These are phyloP conservation scores for Cliona cf. orientalis DNA, from an alignment of 37 sponge, comb jelly and placozoan genomes.

Conservation along the genomic window DNA sequence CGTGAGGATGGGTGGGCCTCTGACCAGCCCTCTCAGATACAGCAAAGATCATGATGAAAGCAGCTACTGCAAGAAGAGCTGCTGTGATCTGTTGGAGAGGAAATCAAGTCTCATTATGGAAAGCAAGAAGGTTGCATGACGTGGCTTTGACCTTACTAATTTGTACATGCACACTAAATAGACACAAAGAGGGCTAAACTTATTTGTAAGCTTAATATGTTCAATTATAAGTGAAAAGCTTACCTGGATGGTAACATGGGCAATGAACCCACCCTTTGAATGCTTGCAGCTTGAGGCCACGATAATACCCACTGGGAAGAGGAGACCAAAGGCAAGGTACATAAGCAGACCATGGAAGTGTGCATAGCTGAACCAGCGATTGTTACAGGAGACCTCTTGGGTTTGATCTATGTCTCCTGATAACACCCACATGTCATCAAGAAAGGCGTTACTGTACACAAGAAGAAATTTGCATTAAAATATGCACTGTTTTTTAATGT, in stretches of 20 bases:
- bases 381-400: slow-evolving; percentile 12
- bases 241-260: slow-evolving; percentile 53
- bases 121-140: too few relatives aligned
- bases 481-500: background rate
- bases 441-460: background rate
- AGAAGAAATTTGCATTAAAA: too few relatives aligned
- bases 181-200: too few relatives aligned
- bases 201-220: too few relatives aligned
- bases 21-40: slow-evolving; percentile 11
- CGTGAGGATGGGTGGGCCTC: slow-evolving; percentile 59
- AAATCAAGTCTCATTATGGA: too few relatives aligned
- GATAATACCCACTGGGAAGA: slow-evolving; percentile 45
- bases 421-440: slow-evolving; percentile 58
- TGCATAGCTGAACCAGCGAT: slow-evolving; percentile 54
- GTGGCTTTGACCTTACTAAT: too few relatives aligned
- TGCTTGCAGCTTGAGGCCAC: slow-evolving; percentile 34
- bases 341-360: slow-evolving; percentile 59
- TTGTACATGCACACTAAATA: too few relatives aligned
- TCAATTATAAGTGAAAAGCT: too few relatives aligned
- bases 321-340: slow-evolving; percentile 53
- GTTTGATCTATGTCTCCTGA: slow-evolving; percentile 30
- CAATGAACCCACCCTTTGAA: slow-evolving; percentile 33
- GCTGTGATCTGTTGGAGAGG: slow-evolving; percentile 28
- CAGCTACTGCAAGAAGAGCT: slow-evolving; percentile 34
- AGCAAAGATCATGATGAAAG: slow-evolving; percentile 49